Evolutionary conservation across 2,888 invertebrate species (phyloP), one percentile per base, ranked within the genome.

Genomic region (Amphipyra berbera): DNA sequence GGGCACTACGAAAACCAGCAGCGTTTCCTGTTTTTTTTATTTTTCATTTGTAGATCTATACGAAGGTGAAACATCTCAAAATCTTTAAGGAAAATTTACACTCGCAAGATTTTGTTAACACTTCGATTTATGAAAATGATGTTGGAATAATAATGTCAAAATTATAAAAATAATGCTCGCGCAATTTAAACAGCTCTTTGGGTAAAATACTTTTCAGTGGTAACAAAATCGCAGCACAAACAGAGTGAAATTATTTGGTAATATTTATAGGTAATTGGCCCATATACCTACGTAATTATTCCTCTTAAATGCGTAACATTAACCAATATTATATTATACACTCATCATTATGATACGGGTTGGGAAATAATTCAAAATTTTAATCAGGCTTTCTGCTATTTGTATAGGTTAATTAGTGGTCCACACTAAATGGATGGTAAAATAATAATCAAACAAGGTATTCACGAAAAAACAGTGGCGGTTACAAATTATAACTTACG

Each of bases 401-500:
- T 54, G 12, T 48, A 13, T 27, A 42, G 50, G 50, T 30, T n/a
- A 61, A 21, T 37, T 50, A 33, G 59, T 15, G 14, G 30, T 52
- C n/a, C 30, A 35, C 14, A 38, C 7, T 27, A 4, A 21, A 21
- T 3, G 21, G 27, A 21, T 13, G 33, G 37, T n/a, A 27, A 49
- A 38, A 44, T 21, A 44, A 40, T 21, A 21, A 49, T 21, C 6
- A 49, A 21, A 42, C 38, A 38, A 15, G 45, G 30, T 45, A 44
- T 14, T 50, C 13, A 73, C 37, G 46, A 41, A 40, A 40, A 48
- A 12, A 33, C n/a, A 14, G 13, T 30, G 7, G 33, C 6, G 67
- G 53, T 60, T 47, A 64, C 15, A 58, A 54, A 35, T 38, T 45
- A 48, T 44, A 78, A 89, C 91, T 90, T 90, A 90, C 89, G 67